These are phyloP conservation scores for Drosophila ananassae DNA, from an alignment of 1,140 invertebrate species.

Conservation along the genomic window DNA sequence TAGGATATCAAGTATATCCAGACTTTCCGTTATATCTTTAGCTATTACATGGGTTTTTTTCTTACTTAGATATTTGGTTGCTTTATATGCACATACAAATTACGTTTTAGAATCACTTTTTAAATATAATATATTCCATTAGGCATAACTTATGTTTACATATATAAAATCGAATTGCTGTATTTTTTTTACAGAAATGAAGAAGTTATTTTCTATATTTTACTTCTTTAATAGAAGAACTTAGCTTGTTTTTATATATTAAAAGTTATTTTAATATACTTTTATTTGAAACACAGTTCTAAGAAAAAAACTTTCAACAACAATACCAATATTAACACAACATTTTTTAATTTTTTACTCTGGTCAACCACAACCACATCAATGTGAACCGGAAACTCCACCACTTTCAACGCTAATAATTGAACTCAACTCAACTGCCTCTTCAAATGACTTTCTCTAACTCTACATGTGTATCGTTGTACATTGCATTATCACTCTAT, in stretches of 20 bases:
- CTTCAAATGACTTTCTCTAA: slow-evolving; percentile 67
- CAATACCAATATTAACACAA: slow-evolving; percentile 76
- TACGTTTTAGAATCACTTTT: too few relatives aligned
- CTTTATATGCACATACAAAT: too few relatives aligned
- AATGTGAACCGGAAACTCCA: slow-evolving; percentile 69
- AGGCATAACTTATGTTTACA: too few relatives aligned
- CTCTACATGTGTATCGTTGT: slow-evolving; percentile 50
- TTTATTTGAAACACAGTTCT: slow-evolving; percentile 1
- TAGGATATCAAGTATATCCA: too few relatives aligned
- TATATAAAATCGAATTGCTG: too few relatives aligned
- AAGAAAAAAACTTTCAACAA: slow-evolving; percentile 39
- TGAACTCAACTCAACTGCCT: slow-evolving; percentile 72
- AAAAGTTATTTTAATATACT: not conserved
- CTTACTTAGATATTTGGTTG: too few relatives aligned
- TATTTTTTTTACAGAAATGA: too few relatives aligned
- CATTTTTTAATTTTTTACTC: slow-evolving; percentile 76
- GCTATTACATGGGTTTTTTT: too few relatives aligned
- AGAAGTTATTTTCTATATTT: too few relatives aligned
- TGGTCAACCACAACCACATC: slow-evolving; percentile 62
- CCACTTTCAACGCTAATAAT: slow-evolving; percentile 51
- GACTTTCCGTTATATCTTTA: too few relatives aligned
- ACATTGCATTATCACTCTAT: slow-evolving; percentile 51
- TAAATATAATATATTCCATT: too few relatives aligned
- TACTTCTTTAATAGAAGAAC: too few relatives aligned
- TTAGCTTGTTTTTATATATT: not conserved